Conservation (phyloP, 2,113 vertebrate species). For the Rhabdomys dilectus region DNA sequence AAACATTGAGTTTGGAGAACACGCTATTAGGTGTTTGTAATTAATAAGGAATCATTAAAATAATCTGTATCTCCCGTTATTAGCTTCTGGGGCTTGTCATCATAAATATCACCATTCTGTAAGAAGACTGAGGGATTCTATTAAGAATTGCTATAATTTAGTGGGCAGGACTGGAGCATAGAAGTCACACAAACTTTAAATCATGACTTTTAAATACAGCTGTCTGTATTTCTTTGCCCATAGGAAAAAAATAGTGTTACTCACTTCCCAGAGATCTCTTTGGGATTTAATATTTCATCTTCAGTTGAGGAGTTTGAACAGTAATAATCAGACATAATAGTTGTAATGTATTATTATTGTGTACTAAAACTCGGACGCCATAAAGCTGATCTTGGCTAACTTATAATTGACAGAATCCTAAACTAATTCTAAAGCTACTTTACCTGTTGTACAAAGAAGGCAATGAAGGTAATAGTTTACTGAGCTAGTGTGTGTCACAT, state of each 20-base stretch:
- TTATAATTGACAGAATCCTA: neutral
- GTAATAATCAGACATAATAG: neutral
- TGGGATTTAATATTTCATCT: neutral
- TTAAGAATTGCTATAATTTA: neutral
- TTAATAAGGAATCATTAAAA: slow-evolving; percentile 58
- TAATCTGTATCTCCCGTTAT: neutral
- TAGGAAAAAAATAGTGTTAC: neutral
- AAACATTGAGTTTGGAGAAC: slow-evolving; percentile 39
- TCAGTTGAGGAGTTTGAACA: neutral
- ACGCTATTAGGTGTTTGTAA: neutral
- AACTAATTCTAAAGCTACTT: neutral
- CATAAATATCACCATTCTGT: neutral
- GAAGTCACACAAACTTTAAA: neutral
- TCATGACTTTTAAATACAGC: neutral
- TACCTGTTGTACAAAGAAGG: neutral
- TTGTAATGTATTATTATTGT: neutral
- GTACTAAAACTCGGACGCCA: neutral
- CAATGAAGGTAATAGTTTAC: neutral
- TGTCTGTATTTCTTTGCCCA: neutral
- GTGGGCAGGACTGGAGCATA: neutral
- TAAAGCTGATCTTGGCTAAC: neutral
- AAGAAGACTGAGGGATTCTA: neutral
- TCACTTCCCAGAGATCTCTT: neutral
- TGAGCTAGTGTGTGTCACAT: neutral
- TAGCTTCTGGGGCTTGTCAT: neutral